Evolutionary conservation across 23 tunicate species (phyloP), one percentile per base, ranked within the genome.

Genomic region (Ascidia mentula): DNA sequence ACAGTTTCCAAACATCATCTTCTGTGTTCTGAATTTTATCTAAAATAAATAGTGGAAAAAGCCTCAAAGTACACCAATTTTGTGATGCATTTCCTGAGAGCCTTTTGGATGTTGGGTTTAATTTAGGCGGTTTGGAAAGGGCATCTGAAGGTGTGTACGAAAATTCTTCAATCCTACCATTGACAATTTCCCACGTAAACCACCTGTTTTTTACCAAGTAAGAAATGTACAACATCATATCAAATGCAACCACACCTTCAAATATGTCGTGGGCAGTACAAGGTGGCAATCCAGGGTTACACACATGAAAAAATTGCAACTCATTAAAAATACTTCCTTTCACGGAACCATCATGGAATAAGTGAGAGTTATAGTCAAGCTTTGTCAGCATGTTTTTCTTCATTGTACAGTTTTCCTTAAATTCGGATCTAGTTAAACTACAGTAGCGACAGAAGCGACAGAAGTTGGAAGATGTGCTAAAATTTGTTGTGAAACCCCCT

Each of bases 201-300:
- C 80, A 83, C 18, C 26, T 31, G 8, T 38, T 46, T 6, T 32
- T 15, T 18, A 83, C 37, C 9, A 83, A 75, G 37, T 75, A 59
- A 6, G 53, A 30, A 32, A 83, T 39, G 53, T 36, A 83, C 37
- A 83, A 69, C 69, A 83, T 40, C 80, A 75, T 59, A 45, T 83
- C 87, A 33, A 32, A 59, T 83, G 34, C 46, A 2, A 83, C 36
- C 17, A 83, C 70, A 18, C 87, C 87, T 59, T 83, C 87, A 59
- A 83, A 83, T 22, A 83, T n/a, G 28, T 83, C 87, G 35, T 83
- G 87, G 12, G 80, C 87, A 20, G 45, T 36, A 34, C 87, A 83
- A 8, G 87, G 87, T 6, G 87, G 87, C 26, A 83, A 60, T 26
- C 87, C 87, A 8, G 87, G 87, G 1, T 60, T 45, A 75, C 87